Base-by-base conservation (phyloP, 2,797 vertebrate species). In the Scolopax bukidnonensis region DNA sequence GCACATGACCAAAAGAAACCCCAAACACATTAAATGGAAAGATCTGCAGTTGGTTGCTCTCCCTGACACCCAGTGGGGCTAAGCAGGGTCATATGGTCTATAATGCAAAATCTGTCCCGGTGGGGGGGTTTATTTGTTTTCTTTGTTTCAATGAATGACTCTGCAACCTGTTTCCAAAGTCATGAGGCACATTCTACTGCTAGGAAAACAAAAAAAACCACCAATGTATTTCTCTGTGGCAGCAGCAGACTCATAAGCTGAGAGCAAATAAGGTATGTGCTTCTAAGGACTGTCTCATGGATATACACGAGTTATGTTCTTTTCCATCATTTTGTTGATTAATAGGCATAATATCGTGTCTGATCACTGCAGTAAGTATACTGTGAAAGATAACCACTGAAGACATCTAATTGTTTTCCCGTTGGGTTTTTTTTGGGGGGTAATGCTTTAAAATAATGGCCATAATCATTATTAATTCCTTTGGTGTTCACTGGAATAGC, bases 381-480 rank as follows among this genome's bases (percentile, higher is more conserved):
- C 85, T 95, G 85, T 97, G 96, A 97, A 97, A 96, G 94, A 97
- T 94, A 97, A 97, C 94, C 84, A 93, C 78, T 91, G 93, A 95
- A 96, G 96, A 93, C 92, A 95, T 95, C 94, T 97, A 97, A 97
- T 96, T 97, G 96, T 97, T 97, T 97, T 96, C 95, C 94, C 89
- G 94, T 89, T 76, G 84, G 95, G 78, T 64, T 92, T 78, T 94
- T 93, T 19, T 0, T 4, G 18, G 75, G 87, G 86, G 56, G 41
- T 89, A 95, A 96, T 95, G 84, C 85, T 97, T 97, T 97, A 97
- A 97, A 97, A 97, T 97, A 97, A 97, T 96, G 95, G 89, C 77
- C 91, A 68, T 97, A 97, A 97, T 97, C 93, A 97, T 97, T 97
- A 97, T 97, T 97, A 97, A 97, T 97, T 97, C 96, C 95, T 97